A percentile compares a stretch with the other conserved stretches of the same genome.
phyloP scores from a whole-genome alignment of 2,797 vertebrate genomes.

The Sebastes jordani region DNA sequence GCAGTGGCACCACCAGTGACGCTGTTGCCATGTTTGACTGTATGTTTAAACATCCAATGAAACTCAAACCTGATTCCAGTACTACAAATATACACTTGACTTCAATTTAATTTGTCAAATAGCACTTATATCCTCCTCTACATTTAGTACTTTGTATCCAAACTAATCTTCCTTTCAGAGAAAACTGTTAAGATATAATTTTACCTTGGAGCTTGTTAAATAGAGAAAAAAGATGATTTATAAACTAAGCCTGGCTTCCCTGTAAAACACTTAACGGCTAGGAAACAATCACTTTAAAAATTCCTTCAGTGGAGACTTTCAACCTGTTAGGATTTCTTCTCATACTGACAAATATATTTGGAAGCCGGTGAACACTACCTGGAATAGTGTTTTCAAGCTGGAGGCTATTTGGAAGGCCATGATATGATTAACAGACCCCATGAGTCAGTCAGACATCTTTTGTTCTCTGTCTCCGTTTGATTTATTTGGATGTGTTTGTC shows the following conservation, averaged over 20 bases:
- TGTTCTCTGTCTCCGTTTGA: conserved; percentile 47
- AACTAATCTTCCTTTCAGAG: background rate
- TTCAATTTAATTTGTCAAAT: background rate
- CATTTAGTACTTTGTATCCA: background rate
- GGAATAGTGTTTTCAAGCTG: conserved; percentile 39
- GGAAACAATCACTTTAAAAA: background rate
- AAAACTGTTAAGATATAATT: background rate
- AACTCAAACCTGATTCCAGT: background rate
- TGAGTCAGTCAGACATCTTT: conserved; percentile 50
- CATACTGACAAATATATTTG: conserved; percentile 23
- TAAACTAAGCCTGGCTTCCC: background rate
- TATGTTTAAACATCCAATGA: background rate
- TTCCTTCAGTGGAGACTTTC: background rate
- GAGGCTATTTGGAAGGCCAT: conserved; percentile 41
- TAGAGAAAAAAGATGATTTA: background rate
- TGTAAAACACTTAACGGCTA: background rate
- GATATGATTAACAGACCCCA: conserved; percentile 56
- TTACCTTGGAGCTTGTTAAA: background rate
- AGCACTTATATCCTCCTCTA: background rate
- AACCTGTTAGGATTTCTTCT: conserved; percentile 18
- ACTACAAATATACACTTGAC: background rate
- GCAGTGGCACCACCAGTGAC: background rate
- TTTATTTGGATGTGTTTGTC: conserved; percentile 54
- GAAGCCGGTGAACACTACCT: conserved; percentile 18
- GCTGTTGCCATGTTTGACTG: background rate